These are phyloP conservation scores for Lagorchestes hirsutus DNA, from an alignment of 2,797 vertebrate species.

Conservation along the genomic window DNA sequence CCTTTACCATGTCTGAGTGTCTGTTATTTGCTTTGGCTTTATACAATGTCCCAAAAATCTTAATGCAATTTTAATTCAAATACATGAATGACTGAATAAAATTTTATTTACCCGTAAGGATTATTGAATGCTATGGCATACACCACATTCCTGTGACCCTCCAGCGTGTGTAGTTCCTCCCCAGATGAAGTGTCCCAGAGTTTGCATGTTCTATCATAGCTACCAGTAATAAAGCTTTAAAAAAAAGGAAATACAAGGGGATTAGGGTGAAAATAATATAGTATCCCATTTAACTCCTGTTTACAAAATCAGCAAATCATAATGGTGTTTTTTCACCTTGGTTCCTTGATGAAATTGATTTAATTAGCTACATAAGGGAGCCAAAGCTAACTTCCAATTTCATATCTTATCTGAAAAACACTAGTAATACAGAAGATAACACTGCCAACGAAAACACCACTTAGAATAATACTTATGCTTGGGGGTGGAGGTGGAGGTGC, in stretches of 20 bases:
- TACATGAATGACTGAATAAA: not conserved
- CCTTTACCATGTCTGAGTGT: not conserved
- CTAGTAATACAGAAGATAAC: not conserved
- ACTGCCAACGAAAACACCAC: not conserved
- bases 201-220: constrained; percentile 97
- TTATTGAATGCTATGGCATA: constrained; percentile 98
- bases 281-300: not conserved
- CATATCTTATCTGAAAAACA: not conserved
- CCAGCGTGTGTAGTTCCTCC: constrained; percentile 90
- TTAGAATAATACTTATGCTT: not conserved
- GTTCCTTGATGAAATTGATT: not conserved
- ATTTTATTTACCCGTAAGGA: constrained; percentile 92
- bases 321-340: not conserved
- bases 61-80: not conserved
- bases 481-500: not conserved
- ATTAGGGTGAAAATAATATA: not conserved
- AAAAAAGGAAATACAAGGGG: constrained; percentile 8
- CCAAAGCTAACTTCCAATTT: not conserved
- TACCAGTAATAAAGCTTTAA: constrained; percentile 97
- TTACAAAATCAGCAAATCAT: not conserved
- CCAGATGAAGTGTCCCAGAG: constrained; percentile 95
- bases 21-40: not conserved
- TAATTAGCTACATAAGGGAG: not conserved
- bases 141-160: constrained; percentile 95
- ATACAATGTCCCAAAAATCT: not conserved